A percentile compares a stretch with the other conserved stretches of the same genome.
Conservation (phyloP, 2,113 vertebrate species). For the Pituophis catenifer region DNA sequence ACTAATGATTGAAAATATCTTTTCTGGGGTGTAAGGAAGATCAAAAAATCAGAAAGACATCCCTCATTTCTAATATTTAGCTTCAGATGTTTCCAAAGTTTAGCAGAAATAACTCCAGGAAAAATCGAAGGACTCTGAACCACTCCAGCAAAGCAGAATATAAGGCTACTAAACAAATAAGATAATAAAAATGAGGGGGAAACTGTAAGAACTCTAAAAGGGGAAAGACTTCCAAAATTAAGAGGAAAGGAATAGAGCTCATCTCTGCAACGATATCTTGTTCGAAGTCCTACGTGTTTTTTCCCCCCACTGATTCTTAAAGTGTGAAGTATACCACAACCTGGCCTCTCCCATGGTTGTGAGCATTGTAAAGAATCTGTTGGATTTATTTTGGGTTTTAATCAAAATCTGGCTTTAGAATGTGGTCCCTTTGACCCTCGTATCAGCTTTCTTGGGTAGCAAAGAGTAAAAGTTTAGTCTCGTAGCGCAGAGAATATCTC, state of each 20-base stretch:
- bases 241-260: not conserved
- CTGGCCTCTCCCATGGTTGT: not conserved
- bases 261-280: not conserved
- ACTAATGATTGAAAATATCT: not conserved
- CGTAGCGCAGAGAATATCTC: constrained; percentile 33
- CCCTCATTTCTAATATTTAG: not conserved
- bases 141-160: not conserved
- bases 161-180: not conserved
- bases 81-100: not conserved
- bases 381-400: not conserved
- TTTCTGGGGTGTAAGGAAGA: not conserved
- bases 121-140: not conserved
- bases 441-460: constrained; percentile 12
- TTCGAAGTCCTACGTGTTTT: accelerated
- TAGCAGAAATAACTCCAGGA: not conserved
- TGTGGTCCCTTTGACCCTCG: not conserved
- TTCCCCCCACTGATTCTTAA: not conserved
- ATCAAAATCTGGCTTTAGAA: not conserved
- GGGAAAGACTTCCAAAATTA: not conserved
- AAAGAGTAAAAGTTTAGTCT: not conserved
- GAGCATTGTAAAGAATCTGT: not conserved
- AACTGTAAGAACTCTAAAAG: not conserved
- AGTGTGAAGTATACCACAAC: not conserved
- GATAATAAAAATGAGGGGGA: not conserved
- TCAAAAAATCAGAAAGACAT: not conserved